These are phyloP conservation scores for Orthonyx spaldingii DNA, from an alignment of 2,113 vertebrate species.

Conservation along the genomic window DNA sequence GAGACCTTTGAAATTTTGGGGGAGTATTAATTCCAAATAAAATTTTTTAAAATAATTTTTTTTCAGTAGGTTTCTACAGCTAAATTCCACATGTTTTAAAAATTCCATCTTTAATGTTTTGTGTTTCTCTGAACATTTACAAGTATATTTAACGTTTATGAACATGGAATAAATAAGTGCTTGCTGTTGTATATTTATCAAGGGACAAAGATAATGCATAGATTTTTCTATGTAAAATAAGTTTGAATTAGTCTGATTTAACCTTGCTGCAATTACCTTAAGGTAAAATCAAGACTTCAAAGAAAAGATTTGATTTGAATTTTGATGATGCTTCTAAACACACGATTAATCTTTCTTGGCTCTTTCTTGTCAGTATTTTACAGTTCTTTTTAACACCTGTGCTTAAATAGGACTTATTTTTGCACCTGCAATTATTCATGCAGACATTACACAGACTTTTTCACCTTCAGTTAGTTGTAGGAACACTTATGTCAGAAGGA, in stretches of 20 bases:
- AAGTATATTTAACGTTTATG: neutral
- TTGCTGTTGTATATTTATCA: neutral
- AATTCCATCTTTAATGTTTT: neutral
- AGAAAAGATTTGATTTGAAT: neutral
- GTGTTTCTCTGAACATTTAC: neutral
- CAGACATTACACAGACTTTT: neutral
- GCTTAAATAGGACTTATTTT: neutral
- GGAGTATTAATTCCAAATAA: neutral
- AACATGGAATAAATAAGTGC: neutral
- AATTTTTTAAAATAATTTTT: neutral
- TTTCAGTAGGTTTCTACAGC: neutral
- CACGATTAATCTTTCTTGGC: neutral
- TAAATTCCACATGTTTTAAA: neutral
- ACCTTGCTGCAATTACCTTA: neutral
- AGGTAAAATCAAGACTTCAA: neutral
- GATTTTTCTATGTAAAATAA: neutral
- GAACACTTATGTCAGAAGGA: neutral
- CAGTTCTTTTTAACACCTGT: neutral
- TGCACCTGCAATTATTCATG: neutral
- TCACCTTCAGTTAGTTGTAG: neutral
- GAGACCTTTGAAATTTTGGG: neutral
- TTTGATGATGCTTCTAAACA: neutral
- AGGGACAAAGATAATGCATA: neutral
- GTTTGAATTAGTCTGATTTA: neutral
- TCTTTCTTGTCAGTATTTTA: neutral